A percentile compares a stretch with the other conserved stretches of the same genome.
These are phyloP conservation scores for Lipophrys pholis DNA, from an alignment of 2,113 vertebrate genomes.

Conservation along the genomic window DNA sequence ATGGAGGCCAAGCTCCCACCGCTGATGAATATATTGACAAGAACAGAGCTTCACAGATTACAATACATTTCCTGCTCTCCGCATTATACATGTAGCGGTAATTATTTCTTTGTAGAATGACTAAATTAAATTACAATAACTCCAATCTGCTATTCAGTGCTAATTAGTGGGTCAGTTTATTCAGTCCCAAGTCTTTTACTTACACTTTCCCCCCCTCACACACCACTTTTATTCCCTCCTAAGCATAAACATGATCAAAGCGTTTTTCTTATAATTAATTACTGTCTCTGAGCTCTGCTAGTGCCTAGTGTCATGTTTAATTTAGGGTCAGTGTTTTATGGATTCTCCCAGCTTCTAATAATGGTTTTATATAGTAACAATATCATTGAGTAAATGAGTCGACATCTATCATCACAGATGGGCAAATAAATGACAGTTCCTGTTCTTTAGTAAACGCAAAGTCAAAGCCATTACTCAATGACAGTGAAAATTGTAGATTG, in stretches of 20 bases:
- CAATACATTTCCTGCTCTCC: constrained; percentile 52
- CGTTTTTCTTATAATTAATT: constrained; percentile 56
- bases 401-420: no score
- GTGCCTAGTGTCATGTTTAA: constrained; percentile 48
- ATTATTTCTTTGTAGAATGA: constrained; percentile 70
- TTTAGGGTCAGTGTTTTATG: constrained; percentile 47
- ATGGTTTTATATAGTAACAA: constrained; percentile 12
- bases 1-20: constrained; percentile 60
- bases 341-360: constrained; percentile 22
- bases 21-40: constrained; percentile 65
- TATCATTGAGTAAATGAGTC: not conserved
- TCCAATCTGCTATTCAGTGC: constrained; percentile 46
- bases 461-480: not conserved
- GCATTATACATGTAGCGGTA: constrained; percentile 58
- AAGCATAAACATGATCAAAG: constrained; percentile 72
- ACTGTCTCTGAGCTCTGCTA: constrained; percentile 30
- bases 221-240: constrained; percentile 55
- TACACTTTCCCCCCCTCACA: constrained; percentile 37
- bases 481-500: not conserved
- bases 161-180: constrained; percentile 66
- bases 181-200: constrained; percentile 51
- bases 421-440: not conserved
- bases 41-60: constrained; percentile 60
- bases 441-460: not conserved
- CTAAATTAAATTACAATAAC: constrained; percentile 72